phyloP scores from a whole-genome alignment of 2,113 vertebrate genomes.

The Carettochelys insculpta region DNA sequence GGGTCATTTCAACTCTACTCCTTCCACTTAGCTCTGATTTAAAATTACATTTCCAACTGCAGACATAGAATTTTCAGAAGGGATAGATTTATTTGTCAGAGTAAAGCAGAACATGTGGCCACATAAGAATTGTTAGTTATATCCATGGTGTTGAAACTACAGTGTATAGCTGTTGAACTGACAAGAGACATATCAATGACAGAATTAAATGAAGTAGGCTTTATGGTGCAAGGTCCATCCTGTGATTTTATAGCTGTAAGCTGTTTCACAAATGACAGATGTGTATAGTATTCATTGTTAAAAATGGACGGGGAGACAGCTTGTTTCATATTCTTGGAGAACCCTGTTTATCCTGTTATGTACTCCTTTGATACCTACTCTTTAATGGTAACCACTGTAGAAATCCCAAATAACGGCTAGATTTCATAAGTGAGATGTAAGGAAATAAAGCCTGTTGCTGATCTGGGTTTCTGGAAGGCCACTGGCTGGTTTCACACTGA shows the following conservation, averaged over 20 bases:
- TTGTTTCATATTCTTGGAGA: neutral
- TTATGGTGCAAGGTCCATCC: neutral
- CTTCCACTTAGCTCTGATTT: neutral
- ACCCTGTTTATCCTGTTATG: neutral
- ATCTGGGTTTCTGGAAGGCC: neutral
- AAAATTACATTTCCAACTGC: neutral
- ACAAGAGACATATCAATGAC: neutral
- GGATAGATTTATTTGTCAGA: neutral
- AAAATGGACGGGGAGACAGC: neutral
- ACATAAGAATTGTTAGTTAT: neutral
- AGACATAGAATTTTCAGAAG: neutral
- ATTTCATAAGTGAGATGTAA: neutral
- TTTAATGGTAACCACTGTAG: neutral
- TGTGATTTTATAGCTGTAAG: neutral
- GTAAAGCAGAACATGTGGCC: neutral
- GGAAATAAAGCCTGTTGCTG: neutral
- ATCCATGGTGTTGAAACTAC: neutral
- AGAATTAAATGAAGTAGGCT: neutral
- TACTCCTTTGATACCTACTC: neutral
- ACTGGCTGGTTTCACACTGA: neutral
- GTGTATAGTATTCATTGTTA: neutral
- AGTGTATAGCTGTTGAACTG: neutral
- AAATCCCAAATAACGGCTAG: neutral
- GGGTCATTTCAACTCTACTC: neutral
- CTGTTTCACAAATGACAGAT: neutral